phyloP scores from a whole-genome alignment of 2,888 invertebrate species.

The Sinohyriopsis cumingii region DNA sequence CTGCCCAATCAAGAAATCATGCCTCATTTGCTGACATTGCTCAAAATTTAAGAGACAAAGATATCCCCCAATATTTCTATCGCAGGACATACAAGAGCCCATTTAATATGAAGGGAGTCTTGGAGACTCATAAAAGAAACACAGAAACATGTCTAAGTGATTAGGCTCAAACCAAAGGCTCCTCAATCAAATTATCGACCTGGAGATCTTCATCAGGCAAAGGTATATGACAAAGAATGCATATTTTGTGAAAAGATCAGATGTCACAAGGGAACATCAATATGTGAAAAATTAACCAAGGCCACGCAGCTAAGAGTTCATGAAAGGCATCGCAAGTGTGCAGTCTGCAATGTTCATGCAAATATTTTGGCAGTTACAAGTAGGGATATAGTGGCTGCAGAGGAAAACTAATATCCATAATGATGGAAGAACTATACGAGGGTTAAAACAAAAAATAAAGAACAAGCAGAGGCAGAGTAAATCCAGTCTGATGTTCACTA shows the following conservation, averaged over 20 bases:
- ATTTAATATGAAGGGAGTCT: not conserved
- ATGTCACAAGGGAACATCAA: not conserved
- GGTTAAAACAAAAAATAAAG: too few species aligned
- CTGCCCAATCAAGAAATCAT: too few species aligned
- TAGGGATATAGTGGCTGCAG: not conserved
- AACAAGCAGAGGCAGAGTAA: too few species aligned
- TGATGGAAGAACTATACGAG: not conserved
- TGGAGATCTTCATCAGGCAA: not conserved
- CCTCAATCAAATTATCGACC: not conserved
- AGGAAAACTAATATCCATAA: not conserved
- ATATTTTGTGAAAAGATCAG: constrained; percentile 1
- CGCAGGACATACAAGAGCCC: too few species aligned
- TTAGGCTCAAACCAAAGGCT: too few species aligned
- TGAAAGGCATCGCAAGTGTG: constrained; percentile 2
- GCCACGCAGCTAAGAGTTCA: constrained; percentile 2
- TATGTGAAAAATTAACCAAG: constrained; percentile 3
- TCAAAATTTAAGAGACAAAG: too few species aligned
- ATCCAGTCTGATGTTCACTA: too few species aligned
- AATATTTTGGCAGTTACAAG: not conserved
- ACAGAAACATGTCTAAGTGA: not conserved
- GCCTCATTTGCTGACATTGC: too few species aligned
- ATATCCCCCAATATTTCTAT: too few species aligned
- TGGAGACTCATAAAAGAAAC: not conserved
- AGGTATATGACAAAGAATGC: not conserved
- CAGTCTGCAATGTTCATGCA: not conserved